Evolutionary conservation across 1,140 invertebrate genomes (phyloP), one percentile per base, ranked within the genome.

Genomic region (Anoplolepis gracilipes): DNA sequence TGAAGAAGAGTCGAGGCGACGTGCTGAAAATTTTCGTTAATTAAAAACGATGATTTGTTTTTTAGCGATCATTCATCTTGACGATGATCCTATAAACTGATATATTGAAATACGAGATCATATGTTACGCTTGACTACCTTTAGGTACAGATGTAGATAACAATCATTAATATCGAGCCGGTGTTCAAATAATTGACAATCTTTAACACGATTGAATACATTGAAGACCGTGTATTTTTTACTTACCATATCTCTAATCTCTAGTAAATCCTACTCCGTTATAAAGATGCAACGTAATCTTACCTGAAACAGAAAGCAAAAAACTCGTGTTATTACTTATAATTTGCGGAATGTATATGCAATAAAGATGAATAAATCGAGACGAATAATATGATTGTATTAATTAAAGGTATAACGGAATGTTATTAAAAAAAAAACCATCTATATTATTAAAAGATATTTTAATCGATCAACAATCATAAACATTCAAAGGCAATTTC

Each of bases 271-370:
- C 8, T 55, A 42, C 5, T 10, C 16, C n/a, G n/a, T n/a, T 8
- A 2, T 36, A 64, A 46, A n/a, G 22, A 61, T 49, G 16, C 33
- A n/a, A 16, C 59, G 19, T 65, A 46, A 53, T 49, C 25, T 76
- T 78, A 78, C 75, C 75, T 78, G 75, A 64, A 78, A 78, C 75
- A 78, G 42, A 78, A 49, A 65, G 25, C 28, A 19, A 77, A 53
- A 13, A 8, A 3, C 19, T 73, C 49, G 7, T 16, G 10, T 78
- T 53, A 65, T 36, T 77, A 46, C 16, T 19, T 13, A 33, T n/a
- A 33, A 2, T 36, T 55, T 16, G 2, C 4, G 59, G 28, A 33
- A 55, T 53, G 2, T 36, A 1, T 67, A 5, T 55, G 10, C 22
- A 57, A 1, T 57, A 30, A 19, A 46, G 13, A 49, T 49, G 10